A percentile compares a stretch with the other conserved stretches of the same genome.
Evolutionary conservation across 2,888 invertebrate species (phyloP).

Genomic region (Caenorhabditis virilis): DNA sequence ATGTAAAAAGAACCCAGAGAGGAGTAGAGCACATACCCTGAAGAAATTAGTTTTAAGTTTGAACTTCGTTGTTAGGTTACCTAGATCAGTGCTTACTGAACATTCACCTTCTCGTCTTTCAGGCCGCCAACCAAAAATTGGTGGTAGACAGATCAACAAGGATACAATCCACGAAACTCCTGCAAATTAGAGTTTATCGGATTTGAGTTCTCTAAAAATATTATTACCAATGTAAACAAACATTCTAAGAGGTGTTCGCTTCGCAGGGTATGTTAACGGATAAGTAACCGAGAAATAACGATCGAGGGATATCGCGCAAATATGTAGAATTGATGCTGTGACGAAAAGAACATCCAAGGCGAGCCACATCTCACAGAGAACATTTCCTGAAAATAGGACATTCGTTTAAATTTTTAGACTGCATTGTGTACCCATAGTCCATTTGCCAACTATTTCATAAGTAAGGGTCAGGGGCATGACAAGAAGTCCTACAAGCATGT

Average conservation of each 20-base stretch:
- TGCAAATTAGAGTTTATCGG: slow-evolving; percentile 27
- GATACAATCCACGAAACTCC: slow-evolving; percentile 67
- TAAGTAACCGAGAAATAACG: slow-evolving; percentile 67
- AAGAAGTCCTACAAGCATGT: slow-evolving; percentile 70
- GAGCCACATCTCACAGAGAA: slow-evolving; percentile 72
- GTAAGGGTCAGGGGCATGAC: slow-evolving; percentile 72
- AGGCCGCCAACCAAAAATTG: slow-evolving; percentile 67
- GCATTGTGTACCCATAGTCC: slow-evolving; percentile 70
- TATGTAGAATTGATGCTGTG: slow-evolving; percentile 72
- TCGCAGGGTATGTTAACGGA: slow-evolving; percentile 65
- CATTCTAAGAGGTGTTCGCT: slow-evolving; percentile 63
- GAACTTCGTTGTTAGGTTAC: too few relatives aligned
- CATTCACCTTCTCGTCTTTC: slow-evolving; percentile 45
- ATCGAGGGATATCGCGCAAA: slow-evolving; percentile 67
- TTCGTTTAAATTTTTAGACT: neutral
- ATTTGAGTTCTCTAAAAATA: slow-evolving; percentile 1
- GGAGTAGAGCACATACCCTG: slow-evolving; percentile 91
- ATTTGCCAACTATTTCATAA: slow-evolving; percentile 72
- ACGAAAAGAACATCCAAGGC: slow-evolving; percentile 72
- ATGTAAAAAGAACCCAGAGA: slow-evolving; percentile 98
- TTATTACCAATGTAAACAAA: slow-evolving; percentile 62
- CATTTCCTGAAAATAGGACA: slow-evolving; percentile 50
- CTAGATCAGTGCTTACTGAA: slow-evolving; percentile 55
- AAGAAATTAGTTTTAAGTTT: slow-evolving; percentile 14
- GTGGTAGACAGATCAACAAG: slow-evolving; percentile 66